These are phyloP conservation scores for Phaenicophaeus curvirostris DNA, from an alignment of 2,797 vertebrate genomes.

Conservation along the genomic window DNA sequence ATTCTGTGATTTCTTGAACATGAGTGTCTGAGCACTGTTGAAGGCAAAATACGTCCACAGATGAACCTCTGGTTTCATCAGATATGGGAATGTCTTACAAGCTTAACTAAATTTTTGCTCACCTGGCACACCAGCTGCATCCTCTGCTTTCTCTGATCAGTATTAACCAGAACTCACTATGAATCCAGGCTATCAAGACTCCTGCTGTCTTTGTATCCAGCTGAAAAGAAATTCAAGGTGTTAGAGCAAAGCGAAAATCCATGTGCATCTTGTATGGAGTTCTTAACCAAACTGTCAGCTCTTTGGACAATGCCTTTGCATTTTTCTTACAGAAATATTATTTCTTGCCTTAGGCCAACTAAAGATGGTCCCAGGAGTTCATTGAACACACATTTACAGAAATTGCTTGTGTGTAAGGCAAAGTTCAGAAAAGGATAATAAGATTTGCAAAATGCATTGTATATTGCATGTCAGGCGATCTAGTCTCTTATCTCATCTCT, in stretches of 20 bases:
- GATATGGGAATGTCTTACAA: fast-evolving
- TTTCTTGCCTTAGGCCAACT: not conserved
- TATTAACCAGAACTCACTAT: not conserved
- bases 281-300: not conserved
- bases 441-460: not conserved
- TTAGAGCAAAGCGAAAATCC: not conserved
- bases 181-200: not conserved
- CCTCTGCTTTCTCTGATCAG: fast-evolving
- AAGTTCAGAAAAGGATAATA: not conserved
- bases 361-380: not conserved
- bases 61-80: not conserved
- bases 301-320: not conserved
- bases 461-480: not conserved
- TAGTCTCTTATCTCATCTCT: not conserved
- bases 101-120: fast-evolving
- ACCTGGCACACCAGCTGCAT: not conserved
- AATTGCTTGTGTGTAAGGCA: not conserved
- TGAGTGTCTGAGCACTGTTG: not conserved
- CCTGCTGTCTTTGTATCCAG: not conserved
- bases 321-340: not conserved
- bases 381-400: not conserved
- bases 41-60: not conserved
- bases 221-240: not conserved
- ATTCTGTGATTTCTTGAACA: not conserved
- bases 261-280: not conserved